Evolutionary conservation across 2,888 invertebrate species (phyloP).

Genomic region (Drosophila falleni): DNA sequence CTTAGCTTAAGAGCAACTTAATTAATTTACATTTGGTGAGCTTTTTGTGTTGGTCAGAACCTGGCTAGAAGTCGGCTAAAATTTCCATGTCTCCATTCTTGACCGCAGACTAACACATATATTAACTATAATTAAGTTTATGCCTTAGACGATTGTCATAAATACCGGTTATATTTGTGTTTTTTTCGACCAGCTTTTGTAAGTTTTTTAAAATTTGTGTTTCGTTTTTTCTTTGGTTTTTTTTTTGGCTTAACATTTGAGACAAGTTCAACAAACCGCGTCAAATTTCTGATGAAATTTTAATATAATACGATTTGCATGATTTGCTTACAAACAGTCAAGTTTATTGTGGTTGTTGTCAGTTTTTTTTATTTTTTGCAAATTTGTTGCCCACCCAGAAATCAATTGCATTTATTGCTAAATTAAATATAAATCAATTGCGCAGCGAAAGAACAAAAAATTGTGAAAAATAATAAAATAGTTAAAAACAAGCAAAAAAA

Average conservation of each 20-base stretch:
- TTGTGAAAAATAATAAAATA: not conserved
- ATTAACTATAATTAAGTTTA: constrained; percentile 41
- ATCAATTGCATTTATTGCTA: constrained; percentile 10
- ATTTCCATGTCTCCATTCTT: constrained; percentile 15
- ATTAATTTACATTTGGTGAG: constrained; percentile 44
- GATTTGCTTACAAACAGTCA: constrained; percentile 50
- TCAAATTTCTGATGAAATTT: constrained; percentile 30
- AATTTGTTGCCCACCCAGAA: constrained; percentile 46
- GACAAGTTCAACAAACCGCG: constrained; percentile 69
- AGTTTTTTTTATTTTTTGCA: not conserved
- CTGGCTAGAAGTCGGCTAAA: constrained; percentile 13
- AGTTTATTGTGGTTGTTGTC: constrained; percentile 16
- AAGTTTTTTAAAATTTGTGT: constrained; percentile 10
- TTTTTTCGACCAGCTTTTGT: constrained; percentile 1
- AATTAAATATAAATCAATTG: constrained; percentile 19
- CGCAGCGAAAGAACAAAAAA: constrained; percentile 28
- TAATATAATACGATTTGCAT: constrained; percentile 13
- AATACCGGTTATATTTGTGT: constrained; percentile 53
- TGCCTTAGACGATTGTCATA: constrained; percentile 23
- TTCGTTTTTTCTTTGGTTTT: not conserved
- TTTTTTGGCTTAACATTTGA: constrained; percentile 5
- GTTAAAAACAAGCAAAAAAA: not conserved
- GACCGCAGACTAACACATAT: constrained; percentile 11
- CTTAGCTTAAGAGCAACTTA: constrained; percentile 14
- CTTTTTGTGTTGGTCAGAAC: constrained; percentile 31